Conservation (phyloP, 1,140 invertebrate genomes). For the Heliconius himera region DNA sequence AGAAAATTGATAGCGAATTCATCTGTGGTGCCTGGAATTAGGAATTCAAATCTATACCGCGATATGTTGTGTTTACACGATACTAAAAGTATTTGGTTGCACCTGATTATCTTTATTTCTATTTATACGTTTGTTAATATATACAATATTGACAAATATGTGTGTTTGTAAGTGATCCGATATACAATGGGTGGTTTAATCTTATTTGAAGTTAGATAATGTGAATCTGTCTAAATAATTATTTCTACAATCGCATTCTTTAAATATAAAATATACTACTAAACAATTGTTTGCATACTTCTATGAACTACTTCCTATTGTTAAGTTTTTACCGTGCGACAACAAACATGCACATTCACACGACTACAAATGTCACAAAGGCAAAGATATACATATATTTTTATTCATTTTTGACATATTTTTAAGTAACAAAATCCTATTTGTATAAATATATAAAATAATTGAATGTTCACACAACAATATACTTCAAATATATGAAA, state of each 20-base stretch:
- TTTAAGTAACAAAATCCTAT: neutral
- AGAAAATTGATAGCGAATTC: too few relatives aligned
- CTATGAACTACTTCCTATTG: slow-evolving; percentile 8
- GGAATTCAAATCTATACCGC: too few relatives aligned
- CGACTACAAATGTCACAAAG: neutral
- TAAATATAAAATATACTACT: neutral
- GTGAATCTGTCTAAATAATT: neutral
- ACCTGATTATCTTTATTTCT: too few relatives aligned
- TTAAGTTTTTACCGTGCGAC: slow-evolving; percentile 3
- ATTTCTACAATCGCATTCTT: neutral
- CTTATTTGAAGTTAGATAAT: too few relatives aligned
- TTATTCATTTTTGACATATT: neutral
- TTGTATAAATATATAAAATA: neutral
- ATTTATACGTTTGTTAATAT: too few relatives aligned
- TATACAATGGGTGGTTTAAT: too few relatives aligned
- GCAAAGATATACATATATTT: neutral
- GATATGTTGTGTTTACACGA: too few relatives aligned
- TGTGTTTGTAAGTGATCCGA: too few relatives aligned
- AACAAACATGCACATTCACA: slow-evolving; percentile 1
- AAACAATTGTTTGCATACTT: neutral
- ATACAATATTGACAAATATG: too few relatives aligned
- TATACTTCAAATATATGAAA: slow-evolving; percentile 5
- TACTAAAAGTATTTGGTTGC: too few relatives aligned
- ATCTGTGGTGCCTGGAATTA: too few relatives aligned
- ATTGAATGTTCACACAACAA: neutral